Evolutionary conservation across 1,140 invertebrate species (phyloP).

Genomic region (Bombus difficillimus): DNA sequence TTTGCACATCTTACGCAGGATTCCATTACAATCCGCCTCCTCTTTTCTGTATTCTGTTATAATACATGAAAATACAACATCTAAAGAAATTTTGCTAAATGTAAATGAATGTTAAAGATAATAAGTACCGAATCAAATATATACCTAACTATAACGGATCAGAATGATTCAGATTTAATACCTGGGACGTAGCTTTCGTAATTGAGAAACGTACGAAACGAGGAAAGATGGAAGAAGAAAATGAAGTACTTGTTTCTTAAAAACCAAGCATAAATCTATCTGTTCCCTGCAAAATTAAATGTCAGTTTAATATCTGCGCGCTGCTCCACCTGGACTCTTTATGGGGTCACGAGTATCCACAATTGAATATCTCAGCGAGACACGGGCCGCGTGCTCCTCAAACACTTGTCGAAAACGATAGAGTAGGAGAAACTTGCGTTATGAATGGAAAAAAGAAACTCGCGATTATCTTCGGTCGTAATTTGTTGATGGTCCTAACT

Average conservation of each 20-base stretch:
- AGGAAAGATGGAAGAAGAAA: too few species aligned
- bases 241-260: background rate
- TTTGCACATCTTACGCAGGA: background rate
- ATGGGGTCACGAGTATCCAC: background rate
- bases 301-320: background rate
- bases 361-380: background rate
- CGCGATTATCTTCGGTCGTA: slow-evolving; percentile 53
- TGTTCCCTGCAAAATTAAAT: background rate
- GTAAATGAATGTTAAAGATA: too few species aligned
- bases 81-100: too few species aligned
- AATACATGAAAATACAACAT: too few species aligned
- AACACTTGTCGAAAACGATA: background rate
- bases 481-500: slow-evolving; percentile 53
- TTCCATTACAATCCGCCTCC: background rate
- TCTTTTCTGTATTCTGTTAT: background rate
- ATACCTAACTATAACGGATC: too few species aligned
- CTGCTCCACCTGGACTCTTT: background rate
- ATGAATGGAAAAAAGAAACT: background rate
- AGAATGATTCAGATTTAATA: too few species aligned
- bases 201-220: background rate
- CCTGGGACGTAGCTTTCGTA: too few species aligned
- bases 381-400: too few species aligned
- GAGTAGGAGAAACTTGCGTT: background rate
- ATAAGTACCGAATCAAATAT: too few species aligned
- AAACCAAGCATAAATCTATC: background rate